Conservation (phyloP, 2,797 vertebrate species). For the Thripadectes ignobilis region DNA sequence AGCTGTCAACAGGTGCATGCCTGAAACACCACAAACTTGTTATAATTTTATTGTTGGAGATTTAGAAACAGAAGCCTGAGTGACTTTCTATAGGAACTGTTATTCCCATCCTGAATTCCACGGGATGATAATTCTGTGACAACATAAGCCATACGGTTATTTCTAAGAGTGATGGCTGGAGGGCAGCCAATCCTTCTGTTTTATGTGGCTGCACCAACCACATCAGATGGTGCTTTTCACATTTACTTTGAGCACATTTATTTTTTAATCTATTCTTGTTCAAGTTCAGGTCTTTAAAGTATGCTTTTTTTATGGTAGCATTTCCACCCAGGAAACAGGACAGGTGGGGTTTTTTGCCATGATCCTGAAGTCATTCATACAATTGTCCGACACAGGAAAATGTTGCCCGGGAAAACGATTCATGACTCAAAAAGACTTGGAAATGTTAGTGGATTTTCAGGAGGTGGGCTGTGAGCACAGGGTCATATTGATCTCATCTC, state of each 20-base stretch:
- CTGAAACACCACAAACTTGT: not conserved
- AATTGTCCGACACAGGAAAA: not conserved
- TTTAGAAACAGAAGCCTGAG: not conserved
- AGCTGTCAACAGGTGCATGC: not conserved
- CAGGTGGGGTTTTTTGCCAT: not conserved
- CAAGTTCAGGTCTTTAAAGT: not conserved
- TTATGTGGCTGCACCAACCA: not conserved
- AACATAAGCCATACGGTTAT: not conserved
- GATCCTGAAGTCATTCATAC: not conserved
- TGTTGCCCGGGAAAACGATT: constrained; percentile 1
- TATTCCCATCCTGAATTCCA: not conserved
- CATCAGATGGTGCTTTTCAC: not conserved
- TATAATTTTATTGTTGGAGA: not conserved
- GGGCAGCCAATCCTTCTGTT: not conserved
- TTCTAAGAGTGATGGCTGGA: not conserved
- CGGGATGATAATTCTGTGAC: not conserved
- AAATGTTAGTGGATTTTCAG: not conserved
- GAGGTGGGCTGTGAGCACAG: not conserved
- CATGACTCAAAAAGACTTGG: not conserved
- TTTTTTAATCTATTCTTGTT: not conserved
- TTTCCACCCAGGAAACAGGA: not conserved
- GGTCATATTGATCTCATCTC: not conserved
- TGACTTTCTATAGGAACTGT: not conserved
- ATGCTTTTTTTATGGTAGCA: not conserved
- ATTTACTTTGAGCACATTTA: not conserved